A percentile compares a stretch with the other conserved stretches of the same genome.
Conservation (phyloP, 2,888 invertebrate species). For the Acanthosepion lycidas region DNA sequence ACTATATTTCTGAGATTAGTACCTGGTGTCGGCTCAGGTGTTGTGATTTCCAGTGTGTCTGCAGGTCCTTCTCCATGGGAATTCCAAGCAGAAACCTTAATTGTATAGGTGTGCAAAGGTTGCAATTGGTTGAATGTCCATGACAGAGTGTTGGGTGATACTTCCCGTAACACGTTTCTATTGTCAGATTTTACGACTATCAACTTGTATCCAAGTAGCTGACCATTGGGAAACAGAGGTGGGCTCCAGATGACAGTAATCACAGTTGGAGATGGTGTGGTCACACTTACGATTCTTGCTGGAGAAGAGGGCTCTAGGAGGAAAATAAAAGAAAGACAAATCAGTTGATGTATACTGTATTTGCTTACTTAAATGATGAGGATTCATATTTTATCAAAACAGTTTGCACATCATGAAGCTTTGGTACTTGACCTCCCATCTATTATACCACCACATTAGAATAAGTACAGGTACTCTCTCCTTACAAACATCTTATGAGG, state of each 20-base stretch:
- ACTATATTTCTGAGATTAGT: neutral
- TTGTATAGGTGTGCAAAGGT: conserved; percentile 59
- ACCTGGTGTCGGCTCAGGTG: conserved; percentile 57
- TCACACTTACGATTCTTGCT: conserved; percentile 82
- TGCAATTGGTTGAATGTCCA: conserved; percentile 67
- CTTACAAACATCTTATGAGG: too few relatives aligned
- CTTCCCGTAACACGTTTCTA: conserved; percentile 56
- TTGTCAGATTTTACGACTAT: conserved; percentile 79
- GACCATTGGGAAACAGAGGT: conserved; percentile 90
- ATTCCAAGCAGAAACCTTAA: conserved; percentile 65
- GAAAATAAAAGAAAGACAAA: conserved; percentile 35
- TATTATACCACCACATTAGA: too few relatives aligned
- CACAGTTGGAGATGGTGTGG: conserved; percentile 81
- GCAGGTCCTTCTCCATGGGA: conserved; percentile 65
- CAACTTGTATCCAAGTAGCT: conserved; percentile 88
- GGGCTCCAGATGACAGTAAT: conserved; percentile 92
- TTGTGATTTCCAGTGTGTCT: conserved; percentile 57
- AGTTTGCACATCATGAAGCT: too few relatives aligned
- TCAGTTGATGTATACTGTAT: too few relatives aligned
- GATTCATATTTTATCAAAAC: too few relatives aligned
- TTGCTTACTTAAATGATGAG: too few relatives aligned
- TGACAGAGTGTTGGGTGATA: conserved; percentile 58
- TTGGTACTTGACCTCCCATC: too few relatives aligned
- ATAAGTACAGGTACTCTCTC: too few relatives aligned
- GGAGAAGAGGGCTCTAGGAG: conserved; percentile 84